Conservation (phyloP, 2,113 vertebrate genomes). For the Numida meleagris region DNA sequence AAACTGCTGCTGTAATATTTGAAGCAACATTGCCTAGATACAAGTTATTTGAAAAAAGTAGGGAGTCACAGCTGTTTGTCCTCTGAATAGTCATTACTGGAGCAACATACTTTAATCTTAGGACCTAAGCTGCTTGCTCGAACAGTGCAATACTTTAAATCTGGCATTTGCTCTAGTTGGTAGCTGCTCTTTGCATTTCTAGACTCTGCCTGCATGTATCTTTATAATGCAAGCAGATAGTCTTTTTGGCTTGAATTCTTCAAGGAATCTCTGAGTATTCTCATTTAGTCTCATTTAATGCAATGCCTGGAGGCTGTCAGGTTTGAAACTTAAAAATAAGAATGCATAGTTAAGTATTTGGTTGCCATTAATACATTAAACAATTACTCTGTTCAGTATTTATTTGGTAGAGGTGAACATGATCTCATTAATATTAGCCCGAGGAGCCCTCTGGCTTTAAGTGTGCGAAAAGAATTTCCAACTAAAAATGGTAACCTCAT, state of each 20-base stretch:
- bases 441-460: background rate
- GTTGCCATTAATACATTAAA: conserved; percentile 1
- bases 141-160: background rate
- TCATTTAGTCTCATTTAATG: background rate
- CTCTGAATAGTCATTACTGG: background rate
- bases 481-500: background rate
- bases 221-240: background rate
- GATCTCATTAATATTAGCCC: conserved; percentile 13
- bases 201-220: background rate
- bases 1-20: background rate
- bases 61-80: background rate
- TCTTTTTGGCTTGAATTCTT: conserved; percentile 12
- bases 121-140: background rate
- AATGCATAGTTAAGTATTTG: background rate
- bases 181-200: background rate
- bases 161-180: background rate
- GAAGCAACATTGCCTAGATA: background rate
- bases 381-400: background rate
- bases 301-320: conserved; percentile 10
- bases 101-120: background rate
- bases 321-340: conserved; percentile 7
- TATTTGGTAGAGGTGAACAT: background rate
- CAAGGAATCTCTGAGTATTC: background rate
- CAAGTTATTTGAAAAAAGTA: background rate
- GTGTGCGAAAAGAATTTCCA: background rate